Evolutionary conservation across 1,140 invertebrate genomes (phyloP).

Genomic region (Planococcus citri): DNA sequence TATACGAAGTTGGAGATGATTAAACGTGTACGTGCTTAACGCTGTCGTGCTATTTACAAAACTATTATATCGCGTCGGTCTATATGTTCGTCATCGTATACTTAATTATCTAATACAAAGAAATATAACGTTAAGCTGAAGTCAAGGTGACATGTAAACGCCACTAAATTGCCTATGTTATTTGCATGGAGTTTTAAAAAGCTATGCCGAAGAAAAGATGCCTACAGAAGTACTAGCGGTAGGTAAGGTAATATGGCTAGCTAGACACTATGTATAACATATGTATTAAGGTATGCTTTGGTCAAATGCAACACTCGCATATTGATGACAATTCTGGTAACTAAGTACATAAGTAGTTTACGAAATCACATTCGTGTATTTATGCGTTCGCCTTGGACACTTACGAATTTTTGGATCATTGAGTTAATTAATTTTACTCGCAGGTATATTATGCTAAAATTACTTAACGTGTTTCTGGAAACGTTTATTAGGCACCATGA

Average conservation of each 20-base stretch:
- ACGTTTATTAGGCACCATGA: no score
- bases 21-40: no score
- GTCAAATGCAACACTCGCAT: not conserved
- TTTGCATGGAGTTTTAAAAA: constrained; percentile 10
- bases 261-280: no score
- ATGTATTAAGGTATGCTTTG: no score
- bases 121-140: constrained; percentile 5
- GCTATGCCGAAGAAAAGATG: not conserved
- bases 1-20: no score
- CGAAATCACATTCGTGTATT: not conserved
- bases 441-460: not conserved
- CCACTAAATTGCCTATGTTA: constrained; percentile 10
- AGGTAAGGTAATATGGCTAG: no score
- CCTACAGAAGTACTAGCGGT: no score
- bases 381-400: not conserved
- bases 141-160: constrained; percentile 16
- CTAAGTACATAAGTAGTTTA: no score
- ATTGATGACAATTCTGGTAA: not conserved
- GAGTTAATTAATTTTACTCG: not conserved
- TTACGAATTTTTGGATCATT: not conserved
- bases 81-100: not conserved
- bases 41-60: not conserved
- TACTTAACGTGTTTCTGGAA: no score
- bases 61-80: not conserved
- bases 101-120: constrained; percentile 17